A percentile compares a stretch with the other conserved stretches of the same genome.
Conservation (phyloP, 1,140 invertebrate genomes). For the Ostrea denselamellosa region DNA sequence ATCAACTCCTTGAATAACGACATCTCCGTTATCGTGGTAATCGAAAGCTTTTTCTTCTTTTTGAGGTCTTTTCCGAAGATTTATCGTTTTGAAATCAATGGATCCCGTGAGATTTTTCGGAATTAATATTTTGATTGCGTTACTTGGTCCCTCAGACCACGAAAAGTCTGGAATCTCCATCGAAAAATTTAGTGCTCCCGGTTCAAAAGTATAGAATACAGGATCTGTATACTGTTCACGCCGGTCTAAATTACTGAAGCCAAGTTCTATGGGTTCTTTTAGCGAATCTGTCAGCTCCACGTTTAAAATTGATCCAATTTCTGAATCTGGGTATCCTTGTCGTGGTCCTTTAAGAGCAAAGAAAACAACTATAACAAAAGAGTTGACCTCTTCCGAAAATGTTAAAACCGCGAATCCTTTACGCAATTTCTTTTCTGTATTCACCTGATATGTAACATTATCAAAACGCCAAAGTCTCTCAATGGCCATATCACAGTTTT, state of each 20-base stretch:
- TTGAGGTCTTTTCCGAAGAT: constrained; percentile 50
- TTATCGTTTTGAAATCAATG: constrained; percentile 44
- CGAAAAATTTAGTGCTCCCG: neutral
- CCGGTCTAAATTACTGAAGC: constrained; percentile 53
- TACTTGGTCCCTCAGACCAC: constrained; percentile 55
- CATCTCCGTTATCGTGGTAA: constrained; percentile 50
- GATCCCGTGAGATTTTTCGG: neutral
- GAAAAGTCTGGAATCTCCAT: constrained; percentile 62
- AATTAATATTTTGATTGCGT: constrained; percentile 51
- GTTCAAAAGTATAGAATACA: constrained; percentile 32
- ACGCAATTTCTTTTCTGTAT: constrained; percentile 3
- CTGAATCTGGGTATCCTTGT: constrained; percentile 60
- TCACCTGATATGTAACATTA: constrained; percentile 18
- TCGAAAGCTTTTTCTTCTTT: constrained; percentile 45
- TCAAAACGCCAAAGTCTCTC: constrained; percentile 43
- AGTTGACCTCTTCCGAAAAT: constrained; percentile 17
- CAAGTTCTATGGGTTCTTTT: constrained; percentile 42
- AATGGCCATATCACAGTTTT: constrained; percentile 52
- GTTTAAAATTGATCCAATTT: constrained; percentile 58
- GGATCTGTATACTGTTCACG: constrained; percentile 41
- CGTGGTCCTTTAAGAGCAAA: constrained; percentile 55
- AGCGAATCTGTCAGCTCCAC: constrained; percentile 42
- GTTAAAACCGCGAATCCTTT: constrained; percentile 5
- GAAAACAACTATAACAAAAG: constrained; percentile 45
- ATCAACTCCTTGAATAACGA: constrained; percentile 65